A percentile compares a stretch with the other conserved stretches of the same genome.
phyloP scores from a whole-genome alignment of 2,113 vertebrate genomes.

The Turdus rufiventris region DNA sequence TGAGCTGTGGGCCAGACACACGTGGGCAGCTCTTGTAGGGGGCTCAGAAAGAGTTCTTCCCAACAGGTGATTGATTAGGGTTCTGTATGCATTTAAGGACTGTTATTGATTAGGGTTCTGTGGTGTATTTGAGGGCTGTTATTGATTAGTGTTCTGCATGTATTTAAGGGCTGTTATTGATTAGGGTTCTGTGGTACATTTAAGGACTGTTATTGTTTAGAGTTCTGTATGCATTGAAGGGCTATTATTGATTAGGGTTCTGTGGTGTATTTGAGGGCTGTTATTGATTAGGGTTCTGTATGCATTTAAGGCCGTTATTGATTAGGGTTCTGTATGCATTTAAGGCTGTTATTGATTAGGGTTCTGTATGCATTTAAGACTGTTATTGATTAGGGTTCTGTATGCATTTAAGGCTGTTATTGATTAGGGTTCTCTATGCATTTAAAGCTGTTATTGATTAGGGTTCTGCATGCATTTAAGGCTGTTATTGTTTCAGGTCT shows the following conservation, averaged over 20 bases:
- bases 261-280: background rate
- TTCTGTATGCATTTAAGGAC: background rate
- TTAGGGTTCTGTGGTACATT: no score
- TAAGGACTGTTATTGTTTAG: no score
- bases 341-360: no score
- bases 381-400: no score
- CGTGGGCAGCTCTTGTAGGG: rapidly evolving
- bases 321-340: background rate
- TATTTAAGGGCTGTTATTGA: no score
- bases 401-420: no score
- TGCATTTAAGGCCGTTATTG: background rate
- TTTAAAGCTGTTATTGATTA: no score
- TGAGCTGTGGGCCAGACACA: background rate
- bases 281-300: no score
- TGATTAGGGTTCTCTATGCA: no score
- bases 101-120: rapidly evolving
- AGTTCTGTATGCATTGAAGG: background rate
- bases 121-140: background rate
- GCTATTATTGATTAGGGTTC: background rate
- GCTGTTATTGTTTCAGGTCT: rapidly evolving
- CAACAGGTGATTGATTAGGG: no score
- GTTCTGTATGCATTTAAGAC: no score
- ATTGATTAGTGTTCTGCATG: no score
- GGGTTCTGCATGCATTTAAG: background rate
- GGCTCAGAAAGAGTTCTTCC: rapidly evolving